Evolutionary conservation across 1,140 invertebrate genomes (phyloP).

Genomic region (Triops longicaudatus): DNA sequence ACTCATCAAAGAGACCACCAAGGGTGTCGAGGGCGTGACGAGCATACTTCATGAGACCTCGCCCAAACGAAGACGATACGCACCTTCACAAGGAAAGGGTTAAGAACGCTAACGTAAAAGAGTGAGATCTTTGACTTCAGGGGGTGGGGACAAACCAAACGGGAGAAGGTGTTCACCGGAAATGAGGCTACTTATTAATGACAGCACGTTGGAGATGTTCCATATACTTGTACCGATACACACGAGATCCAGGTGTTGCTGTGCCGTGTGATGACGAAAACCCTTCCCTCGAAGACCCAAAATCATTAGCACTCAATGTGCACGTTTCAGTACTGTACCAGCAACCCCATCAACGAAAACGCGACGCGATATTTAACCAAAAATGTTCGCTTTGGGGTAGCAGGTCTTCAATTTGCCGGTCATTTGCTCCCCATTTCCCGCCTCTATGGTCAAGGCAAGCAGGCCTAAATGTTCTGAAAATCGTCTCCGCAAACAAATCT

Average conservation of each 20-base stretch:
- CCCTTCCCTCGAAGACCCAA: neutral
- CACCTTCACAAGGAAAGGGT: neutral
- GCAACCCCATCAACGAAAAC: no score
- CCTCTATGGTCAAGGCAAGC: neutral
- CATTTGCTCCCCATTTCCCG: slow-evolving; percentile 4
- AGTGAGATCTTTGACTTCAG: neutral
- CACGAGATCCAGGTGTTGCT: neutral
- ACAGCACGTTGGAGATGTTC: neutral
- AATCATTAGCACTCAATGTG: neutral
- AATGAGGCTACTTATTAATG: slow-evolving; percentile 4
- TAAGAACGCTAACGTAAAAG: neutral
- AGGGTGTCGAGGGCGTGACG: neutral
- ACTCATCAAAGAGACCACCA: slow-evolving; percentile 9
- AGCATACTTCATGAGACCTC: slow-evolving; percentile 3
- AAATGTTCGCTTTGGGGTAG: neutral
- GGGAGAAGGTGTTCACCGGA: neutral
- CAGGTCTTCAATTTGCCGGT: neutral
- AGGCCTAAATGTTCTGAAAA: neutral
- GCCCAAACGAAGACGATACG: neutral
- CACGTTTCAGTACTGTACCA: neutral
- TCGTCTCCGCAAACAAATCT: neutral
- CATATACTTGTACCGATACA: neutral
- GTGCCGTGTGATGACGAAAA: neutral
- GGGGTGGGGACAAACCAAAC: neutral
- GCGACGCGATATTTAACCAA: no score